Base-by-base conservation (phyloP, 2,797 vertebrate genomes). In the Sphenodon punctatus region DNA sequence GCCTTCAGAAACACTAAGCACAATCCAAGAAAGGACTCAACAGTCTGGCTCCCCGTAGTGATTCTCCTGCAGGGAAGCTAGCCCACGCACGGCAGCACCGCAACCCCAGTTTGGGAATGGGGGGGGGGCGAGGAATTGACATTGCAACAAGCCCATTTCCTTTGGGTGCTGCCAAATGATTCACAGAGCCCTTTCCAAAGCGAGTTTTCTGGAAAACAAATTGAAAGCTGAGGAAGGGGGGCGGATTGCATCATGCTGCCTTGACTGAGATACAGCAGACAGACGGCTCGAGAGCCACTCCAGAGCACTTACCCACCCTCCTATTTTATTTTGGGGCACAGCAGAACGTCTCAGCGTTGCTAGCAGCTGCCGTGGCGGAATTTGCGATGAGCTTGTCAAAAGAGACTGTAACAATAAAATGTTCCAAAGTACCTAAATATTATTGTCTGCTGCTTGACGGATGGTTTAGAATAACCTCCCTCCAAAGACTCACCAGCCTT, bases 161-260 rank as follows among this genome's bases (percentile, higher is more conserved):
- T 78, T 48, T 0, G 2, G 14, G 55, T 3, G 64, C 74, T 65
- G 84, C 89, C 87, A 84, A 88, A 55, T 60, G 38, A 2, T 64
- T 88, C 3, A 38, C 39, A 1, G 55, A 75, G 68, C 36, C 1
- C 82, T 83, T 70, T 84, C 82, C 73, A 3, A 22, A 80, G 49
- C 43, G 85, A 87, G 80, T 87, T 74, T 86, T 91, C 89, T 91
- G 90, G 80, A 85, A 92, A 92, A 92, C 80, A 69, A 87, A 91
- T 89, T 80, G 85, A 80, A 87, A 56, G 41, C n/a, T n/a, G 49
- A 25, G 38, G 46, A 49, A 5, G 42, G 13, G 67, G 61, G 77
- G 66, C 70, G 16, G 82, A 12, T 78, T 74, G 64, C 53, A 58
- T 82, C 83, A 82, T 20, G 1, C 46, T 45, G 58, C 66, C 49